A percentile compares a stretch with the other conserved stretches of the same genome.
Conservation (phyloP, 2,888 invertebrate species). For the Melanargia galathea region DNA sequence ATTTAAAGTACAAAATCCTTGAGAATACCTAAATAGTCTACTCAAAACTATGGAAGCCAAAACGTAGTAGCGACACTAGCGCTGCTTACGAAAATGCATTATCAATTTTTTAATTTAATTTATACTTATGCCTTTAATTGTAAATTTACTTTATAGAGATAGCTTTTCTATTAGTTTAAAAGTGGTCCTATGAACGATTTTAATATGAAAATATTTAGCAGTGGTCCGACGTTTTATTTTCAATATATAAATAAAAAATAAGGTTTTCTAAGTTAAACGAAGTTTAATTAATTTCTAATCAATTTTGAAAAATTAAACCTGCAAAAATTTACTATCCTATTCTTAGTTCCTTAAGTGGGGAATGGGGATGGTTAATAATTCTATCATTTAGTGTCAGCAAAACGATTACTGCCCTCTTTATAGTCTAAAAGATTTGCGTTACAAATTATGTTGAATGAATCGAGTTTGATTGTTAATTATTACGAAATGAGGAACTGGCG, state of each 20-base stretch:
- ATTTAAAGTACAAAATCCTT: slow-evolving; percentile 70
- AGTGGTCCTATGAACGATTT: slow-evolving; percentile 67
- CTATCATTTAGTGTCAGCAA: background rate
- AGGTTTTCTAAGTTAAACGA: slow-evolving; percentile 8
- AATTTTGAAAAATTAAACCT: slow-evolving; percentile 2
- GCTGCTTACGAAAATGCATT: slow-evolving; percentile 63
- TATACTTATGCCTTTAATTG: slow-evolving; percentile 45
- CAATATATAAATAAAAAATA: slow-evolving; percentile 20
- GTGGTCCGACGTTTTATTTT: slow-evolving; percentile 66
- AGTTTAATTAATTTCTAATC: background rate
- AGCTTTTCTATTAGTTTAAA: slow-evolving; percentile 63
- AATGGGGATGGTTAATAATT: background rate
- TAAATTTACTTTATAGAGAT: slow-evolving; percentile 68
- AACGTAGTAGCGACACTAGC: slow-evolving; percentile 60
- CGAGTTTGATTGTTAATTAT: too few species aligned
- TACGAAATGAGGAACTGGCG: too few species aligned
- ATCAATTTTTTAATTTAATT: slow-evolving; percentile 38
- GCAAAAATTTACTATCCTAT: background rate
- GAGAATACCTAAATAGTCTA: slow-evolving; percentile 53
- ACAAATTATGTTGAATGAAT: too few species aligned
- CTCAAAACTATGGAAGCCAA: slow-evolving; percentile 80
- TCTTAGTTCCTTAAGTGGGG: background rate
- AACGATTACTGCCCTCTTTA: background rate
- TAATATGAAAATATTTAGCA: slow-evolving; percentile 66
- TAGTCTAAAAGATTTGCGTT: too few species aligned